These are phyloP conservation scores for Rhyacichthys aspro DNA, from an alignment of 2,797 vertebrate species.

Conservation along the genomic window DNA sequence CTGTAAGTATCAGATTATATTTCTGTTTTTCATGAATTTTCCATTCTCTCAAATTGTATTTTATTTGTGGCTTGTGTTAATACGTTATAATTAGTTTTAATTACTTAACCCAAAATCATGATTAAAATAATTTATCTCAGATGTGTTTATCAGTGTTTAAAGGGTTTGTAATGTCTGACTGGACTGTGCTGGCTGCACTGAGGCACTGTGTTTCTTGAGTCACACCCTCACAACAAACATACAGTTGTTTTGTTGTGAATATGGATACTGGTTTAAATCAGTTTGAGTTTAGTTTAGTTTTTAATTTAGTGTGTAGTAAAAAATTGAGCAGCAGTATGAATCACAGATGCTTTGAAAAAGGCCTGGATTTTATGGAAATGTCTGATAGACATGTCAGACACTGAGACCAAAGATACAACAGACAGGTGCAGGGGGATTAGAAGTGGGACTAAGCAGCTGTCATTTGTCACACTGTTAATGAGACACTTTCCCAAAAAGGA, in stretches of 20 bases:
- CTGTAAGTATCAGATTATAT: no score
- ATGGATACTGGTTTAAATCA: neutral
- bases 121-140: no score
- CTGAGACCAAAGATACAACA: slow-evolving; percentile 18
- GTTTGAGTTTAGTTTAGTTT: neutral
- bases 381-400: slow-evolving; percentile 15
- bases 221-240: neutral
- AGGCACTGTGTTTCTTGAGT: no score
- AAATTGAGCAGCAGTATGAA: neutral
- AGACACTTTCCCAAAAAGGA: slow-evolving; percentile 37
- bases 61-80: no score
- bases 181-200: no score
- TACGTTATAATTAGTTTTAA: no score
- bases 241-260: neutral
- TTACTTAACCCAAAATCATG: no score
- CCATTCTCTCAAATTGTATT: no score
- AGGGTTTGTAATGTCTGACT: no score
- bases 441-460: slow-evolving; percentile 40
- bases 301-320: neutral
- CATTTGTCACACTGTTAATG: slow-evolving; percentile 17
- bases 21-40: no score
- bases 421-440: slow-evolving; percentile 44
- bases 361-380: neutral
- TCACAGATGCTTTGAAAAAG: neutral
- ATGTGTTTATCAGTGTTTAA: no score